A percentile compares a stretch with the other conserved stretches of the same genome.
Conservation (phyloP, 2,113 vertebrate species). For the Pollachius pollachius region DNA sequence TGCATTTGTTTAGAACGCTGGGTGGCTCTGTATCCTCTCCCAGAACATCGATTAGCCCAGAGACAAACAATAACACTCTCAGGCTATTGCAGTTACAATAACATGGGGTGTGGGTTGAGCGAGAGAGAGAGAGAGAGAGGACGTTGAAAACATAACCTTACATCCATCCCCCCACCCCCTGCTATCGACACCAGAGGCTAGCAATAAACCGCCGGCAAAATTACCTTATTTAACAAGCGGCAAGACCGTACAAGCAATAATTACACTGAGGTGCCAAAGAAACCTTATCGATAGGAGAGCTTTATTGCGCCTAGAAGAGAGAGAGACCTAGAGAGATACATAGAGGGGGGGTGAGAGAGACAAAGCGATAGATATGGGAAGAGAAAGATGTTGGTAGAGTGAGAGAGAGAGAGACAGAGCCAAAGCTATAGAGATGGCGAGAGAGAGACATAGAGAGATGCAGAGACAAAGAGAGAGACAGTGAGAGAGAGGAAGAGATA, state of each 20-base stretch:
- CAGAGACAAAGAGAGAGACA: too few species aligned
- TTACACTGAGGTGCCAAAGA: constrained; percentile 39
- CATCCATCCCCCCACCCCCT: too few species aligned
- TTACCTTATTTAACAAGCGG: constrained; percentile 27
- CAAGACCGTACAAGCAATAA: constrained; percentile 34
- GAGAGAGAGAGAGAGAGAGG: too few species aligned
- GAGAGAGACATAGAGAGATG: too few species aligned
- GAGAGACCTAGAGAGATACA: constrained; percentile 21
- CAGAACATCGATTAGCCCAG: too few species aligned
- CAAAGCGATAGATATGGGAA: neutral
- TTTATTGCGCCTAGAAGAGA: constrained; percentile 44
- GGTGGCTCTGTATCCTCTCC: too few species aligned
- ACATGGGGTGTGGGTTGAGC: too few species aligned
- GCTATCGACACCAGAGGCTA: neutral
- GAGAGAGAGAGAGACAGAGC: constrained; percentile 7
- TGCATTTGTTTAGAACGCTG: too few species aligned
- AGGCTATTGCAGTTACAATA: too few species aligned
- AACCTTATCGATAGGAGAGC: constrained; percentile 57
- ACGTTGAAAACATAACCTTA: too few species aligned
- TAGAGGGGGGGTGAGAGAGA: constrained; percentile 26
- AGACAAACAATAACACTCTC: too few species aligned
- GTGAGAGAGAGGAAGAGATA: too few species aligned
- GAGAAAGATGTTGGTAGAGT: constrained; percentile 8
- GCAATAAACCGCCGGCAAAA: constrained; percentile 25
- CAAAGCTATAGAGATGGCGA: neutral